Evolutionary conservation across 2,113 vertebrate species (phyloP).

Genomic region (Sphyrna mokarran): DNA sequence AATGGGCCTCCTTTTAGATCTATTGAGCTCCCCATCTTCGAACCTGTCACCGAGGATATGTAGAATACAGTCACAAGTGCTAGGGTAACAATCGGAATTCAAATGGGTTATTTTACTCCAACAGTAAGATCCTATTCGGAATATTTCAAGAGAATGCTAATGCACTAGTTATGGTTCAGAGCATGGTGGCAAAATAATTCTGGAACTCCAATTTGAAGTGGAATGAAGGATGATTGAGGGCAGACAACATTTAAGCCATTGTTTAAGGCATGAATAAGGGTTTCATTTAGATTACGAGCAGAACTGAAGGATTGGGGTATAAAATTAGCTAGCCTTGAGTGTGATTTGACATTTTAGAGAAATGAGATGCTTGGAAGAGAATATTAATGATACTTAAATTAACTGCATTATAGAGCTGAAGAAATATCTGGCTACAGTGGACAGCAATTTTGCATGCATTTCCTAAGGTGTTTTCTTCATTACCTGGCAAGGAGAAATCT

Average conservation of each 20-base stretch:
- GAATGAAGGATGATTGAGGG: background rate
- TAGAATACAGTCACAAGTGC: background rate
- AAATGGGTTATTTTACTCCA: background rate
- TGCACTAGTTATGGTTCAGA: background rate
- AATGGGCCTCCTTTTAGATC: no score
- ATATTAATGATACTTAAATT: background rate
- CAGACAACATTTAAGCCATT: background rate
- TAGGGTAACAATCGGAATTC: background rate
- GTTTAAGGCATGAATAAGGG: background rate
- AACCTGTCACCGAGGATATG: background rate
- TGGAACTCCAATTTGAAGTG: background rate
- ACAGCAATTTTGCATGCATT: background rate
- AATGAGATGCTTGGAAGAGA: background rate
- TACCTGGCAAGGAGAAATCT: background rate
- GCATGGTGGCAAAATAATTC: background rate
- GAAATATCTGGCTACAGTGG: background rate
- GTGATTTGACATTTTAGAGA: background rate
- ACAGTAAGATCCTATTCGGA: background rate
- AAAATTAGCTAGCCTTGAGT: background rate
- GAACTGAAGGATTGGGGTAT: background rate
- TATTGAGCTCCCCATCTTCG: background rate
- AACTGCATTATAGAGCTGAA: background rate
- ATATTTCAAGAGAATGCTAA: background rate
- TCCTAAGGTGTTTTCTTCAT: background rate
- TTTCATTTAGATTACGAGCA: background rate